phyloP scores from a whole-genome alignment of 2,113 vertebrate species.

The Amia ocellicauda region DNA sequence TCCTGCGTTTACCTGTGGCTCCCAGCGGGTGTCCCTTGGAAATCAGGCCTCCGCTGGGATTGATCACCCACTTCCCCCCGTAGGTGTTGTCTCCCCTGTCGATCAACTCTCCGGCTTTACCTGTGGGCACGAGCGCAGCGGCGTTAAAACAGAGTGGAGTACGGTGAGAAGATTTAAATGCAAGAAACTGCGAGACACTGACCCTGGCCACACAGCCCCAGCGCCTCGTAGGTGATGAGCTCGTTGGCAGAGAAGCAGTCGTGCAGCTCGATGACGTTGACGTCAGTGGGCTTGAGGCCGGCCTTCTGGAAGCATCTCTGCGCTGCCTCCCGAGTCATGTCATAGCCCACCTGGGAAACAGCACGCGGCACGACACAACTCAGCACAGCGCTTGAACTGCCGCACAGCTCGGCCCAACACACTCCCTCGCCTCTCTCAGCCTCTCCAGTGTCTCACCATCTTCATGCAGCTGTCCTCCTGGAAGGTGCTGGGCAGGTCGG shows the following conservation, averaged over 20 bases:
- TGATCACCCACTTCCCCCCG: conserved; percentile 92
- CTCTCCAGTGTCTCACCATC: conserved; percentile 61
- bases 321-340: conserved; percentile 83
- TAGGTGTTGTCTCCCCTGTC: conserved; percentile 96
- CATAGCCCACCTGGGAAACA: conserved; percentile 78
- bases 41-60: conserved; percentile 94
- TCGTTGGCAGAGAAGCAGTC: conserved; percentile 95
- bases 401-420: too few relatives aligned
- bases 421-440: too few relatives aligned
- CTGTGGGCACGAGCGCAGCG: conserved; percentile 50
- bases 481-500: conserved; percentile 81
- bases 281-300: conserved; percentile 72
- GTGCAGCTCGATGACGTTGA: conserved; percentile 91
- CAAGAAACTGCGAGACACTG: too few relatives aligned
- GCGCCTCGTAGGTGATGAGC: conserved; percentile 89
- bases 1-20: conserved; percentile 91
- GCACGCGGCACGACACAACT: too few relatives aligned
- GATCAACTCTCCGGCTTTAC: conserved; percentile 82
- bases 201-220: conserved; percentile 92
- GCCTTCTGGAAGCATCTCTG: conserved; percentile 71
- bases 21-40: conserved; percentile 97
- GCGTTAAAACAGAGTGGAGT: neutral
- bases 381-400: too few relatives aligned
- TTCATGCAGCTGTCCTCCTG: conserved; percentile 83
- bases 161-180: neutral